Percentiles rank a stretch among this genome's conserved stretches.
phyloP scores from a whole-genome alignment of 2,113 vertebrate species.

The Charina bottae region DNA sequence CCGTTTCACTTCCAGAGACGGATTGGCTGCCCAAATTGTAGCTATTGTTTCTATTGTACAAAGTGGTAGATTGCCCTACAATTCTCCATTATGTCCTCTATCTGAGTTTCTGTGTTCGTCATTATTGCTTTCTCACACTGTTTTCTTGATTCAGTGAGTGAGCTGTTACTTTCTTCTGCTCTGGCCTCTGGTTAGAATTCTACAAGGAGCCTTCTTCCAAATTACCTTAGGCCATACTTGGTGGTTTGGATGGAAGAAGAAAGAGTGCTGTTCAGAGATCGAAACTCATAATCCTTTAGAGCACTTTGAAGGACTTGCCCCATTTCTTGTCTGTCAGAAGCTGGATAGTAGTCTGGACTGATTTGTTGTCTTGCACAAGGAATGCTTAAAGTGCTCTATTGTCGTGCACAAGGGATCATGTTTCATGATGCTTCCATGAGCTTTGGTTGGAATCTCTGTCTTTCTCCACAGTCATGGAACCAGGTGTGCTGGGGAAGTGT shows the following conservation, averaged over 20 bases:
- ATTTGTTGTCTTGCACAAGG: rapidly evolving
- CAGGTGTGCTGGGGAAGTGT: conserved; percentile 96
- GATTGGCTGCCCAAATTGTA: neutral
- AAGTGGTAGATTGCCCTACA: neutral
- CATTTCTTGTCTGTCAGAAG: neutral
- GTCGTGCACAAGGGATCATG: rapidly evolving
- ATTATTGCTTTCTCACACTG: neutral
- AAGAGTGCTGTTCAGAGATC: neutral
- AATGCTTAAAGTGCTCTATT: too few species aligned
- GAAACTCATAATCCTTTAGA: neutral
- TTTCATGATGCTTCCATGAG: neutral
- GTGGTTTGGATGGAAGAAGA: neutral
- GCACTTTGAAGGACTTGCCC: neutral
- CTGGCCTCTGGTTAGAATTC: neutral
- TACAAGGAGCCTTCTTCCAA: neutral
- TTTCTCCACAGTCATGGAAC: conserved; percentile 88
- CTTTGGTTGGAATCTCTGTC: neutral
- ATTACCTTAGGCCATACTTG: neutral
- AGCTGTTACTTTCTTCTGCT: neutral
- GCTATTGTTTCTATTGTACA: neutral
- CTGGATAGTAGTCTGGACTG: neutral
- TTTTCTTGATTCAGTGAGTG: neutral
- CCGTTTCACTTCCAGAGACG: neutral
- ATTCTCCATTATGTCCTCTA: neutral
- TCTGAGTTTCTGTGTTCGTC: neutral